These are phyloP conservation scores for Aphidius colemani DNA, from an alignment of 2,888 invertebrate genomes.

Conservation along the genomic window DNA sequence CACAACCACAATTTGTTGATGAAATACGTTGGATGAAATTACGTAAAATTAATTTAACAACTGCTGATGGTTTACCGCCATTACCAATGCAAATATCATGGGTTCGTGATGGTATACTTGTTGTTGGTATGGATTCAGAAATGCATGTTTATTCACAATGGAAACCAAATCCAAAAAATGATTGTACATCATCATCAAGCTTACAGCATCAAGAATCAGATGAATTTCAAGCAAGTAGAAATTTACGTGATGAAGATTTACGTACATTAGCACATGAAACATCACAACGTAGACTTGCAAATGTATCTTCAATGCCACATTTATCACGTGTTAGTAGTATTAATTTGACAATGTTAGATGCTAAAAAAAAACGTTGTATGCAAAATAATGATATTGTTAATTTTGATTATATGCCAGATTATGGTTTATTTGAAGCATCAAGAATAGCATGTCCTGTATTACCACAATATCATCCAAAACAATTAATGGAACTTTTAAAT, in stretches of 20 bases:
- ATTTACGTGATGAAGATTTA: conserved; percentile 73
- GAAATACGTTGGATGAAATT: conserved; percentile 97
- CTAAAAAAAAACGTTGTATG: conserved; percentile 67
- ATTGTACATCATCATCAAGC: conserved; percentile 51
- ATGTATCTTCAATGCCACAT: conserved; percentile 79
- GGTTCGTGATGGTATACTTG: conserved; percentile 96
- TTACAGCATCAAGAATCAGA: conserved; percentile 66
- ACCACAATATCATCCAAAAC: conserved; percentile 99
- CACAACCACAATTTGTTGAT: conserved; percentile 86
- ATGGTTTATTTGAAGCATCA: conserved; percentile 95
- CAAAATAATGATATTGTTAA: conserved; percentile 56
- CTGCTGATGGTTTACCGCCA: conserved; percentile 95
- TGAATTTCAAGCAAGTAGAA: conserved; percentile 74
- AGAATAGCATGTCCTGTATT: conserved; percentile 95
- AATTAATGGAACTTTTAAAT: conserved; percentile 96
- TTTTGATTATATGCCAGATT: conserved; percentile 88
- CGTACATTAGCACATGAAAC: conserved; percentile 71
- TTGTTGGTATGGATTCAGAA: conserved; percentile 99
- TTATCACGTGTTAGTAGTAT: conserved; percentile 83
- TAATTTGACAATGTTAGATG: conserved; percentile 79
- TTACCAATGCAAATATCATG: conserved; percentile 98
- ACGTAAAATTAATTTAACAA: conserved; percentile 84
- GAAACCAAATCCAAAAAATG: conserved; percentile 72
- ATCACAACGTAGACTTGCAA: conserved; percentile 70
- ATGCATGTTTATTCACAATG: conserved; percentile 99